A percentile compares a stretch with the other conserved stretches of the same genome.
These are phyloP conservation scores for Dastarcus helophoroides DNA, from an alignment of 2,888 invertebrate genomes.

Conservation along the genomic window DNA sequence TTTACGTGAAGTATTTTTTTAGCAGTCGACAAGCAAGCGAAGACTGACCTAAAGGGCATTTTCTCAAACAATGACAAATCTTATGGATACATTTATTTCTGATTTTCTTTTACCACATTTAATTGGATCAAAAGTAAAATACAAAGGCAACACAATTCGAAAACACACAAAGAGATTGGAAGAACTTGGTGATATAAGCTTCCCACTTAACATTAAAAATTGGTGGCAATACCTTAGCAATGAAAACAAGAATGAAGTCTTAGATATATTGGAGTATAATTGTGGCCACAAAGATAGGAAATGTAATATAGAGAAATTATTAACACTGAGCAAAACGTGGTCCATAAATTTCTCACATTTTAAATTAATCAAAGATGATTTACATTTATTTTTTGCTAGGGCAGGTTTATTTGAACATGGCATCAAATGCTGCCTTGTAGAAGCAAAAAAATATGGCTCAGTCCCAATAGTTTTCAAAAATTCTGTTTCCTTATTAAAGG, in stretches of 20 bases:
- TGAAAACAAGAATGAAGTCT: background rate
- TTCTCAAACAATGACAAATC: no score
- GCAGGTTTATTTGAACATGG: no score
- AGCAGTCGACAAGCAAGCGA: no score
- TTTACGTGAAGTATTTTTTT: no score
- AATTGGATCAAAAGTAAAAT: no score
- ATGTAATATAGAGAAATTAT: background rate
- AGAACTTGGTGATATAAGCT: slow-evolving; percentile 52
- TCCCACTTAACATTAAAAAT: slow-evolving; percentile 43
- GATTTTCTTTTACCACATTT: no score
- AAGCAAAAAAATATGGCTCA: no score
- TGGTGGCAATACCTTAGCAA: slow-evolving; percentile 42
- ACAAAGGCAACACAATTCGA: slow-evolving; percentile 38
- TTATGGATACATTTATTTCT: no score
- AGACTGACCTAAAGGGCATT: no score
- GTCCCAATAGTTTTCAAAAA: no score
- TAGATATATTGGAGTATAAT: slow-evolving; percentile 1
- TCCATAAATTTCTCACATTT: slow-evolving; percentile 1
- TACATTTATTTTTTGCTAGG: slow-evolving; percentile 5
- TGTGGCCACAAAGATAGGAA: background rate
- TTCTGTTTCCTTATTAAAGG: no score
- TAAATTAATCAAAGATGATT: slow-evolving; percentile 3
- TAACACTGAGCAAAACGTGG: slow-evolving; percentile 5
- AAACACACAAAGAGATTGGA: slow-evolving; percentile 46
- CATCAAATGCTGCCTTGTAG: no score